Evolutionary conservation across 2,113 vertebrate genomes (phyloP).

Genomic region (Agelaius phoeniceus): DNA sequence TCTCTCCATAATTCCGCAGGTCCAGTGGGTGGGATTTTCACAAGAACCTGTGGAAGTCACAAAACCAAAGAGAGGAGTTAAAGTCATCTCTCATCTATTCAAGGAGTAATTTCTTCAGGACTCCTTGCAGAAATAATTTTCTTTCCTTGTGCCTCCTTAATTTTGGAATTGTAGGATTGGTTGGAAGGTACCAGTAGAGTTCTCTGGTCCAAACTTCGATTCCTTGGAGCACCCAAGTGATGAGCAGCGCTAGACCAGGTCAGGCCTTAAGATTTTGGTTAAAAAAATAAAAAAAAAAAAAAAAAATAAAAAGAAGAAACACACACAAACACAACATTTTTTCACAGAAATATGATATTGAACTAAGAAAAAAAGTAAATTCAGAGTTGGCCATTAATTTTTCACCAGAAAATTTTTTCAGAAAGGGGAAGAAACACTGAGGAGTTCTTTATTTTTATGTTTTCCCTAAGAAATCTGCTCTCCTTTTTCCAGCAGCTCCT

Average conservation of each 20-base stretch:
- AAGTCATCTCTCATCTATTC: neutral
- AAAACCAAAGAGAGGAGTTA: neutral
- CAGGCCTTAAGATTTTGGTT: neutral
- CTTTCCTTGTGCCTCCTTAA: neutral
- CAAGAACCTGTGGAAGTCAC: neutral
- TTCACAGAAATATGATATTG: neutral
- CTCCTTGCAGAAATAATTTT: neutral
- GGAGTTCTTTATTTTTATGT: neutral
- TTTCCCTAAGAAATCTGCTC: neutral
- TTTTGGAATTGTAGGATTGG: neutral
- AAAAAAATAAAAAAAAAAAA: neutral
- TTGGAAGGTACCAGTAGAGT: neutral
- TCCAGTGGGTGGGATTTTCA: neutral
- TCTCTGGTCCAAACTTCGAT: neutral
- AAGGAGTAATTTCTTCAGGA: neutral
- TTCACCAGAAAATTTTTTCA: neutral
- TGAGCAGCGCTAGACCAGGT: neutral
- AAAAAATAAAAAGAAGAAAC: neutral
- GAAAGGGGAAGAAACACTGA: neutral
- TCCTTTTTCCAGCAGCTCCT: neutral
- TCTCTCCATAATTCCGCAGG: neutral
- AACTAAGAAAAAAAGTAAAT: neutral
- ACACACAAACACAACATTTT: neutral
- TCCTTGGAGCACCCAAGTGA: neutral
- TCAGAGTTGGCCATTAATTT: accelerated